Evolutionary conservation across 1,140 invertebrate genomes (phyloP).

Genomic region (Sinonovacula constricta): DNA sequence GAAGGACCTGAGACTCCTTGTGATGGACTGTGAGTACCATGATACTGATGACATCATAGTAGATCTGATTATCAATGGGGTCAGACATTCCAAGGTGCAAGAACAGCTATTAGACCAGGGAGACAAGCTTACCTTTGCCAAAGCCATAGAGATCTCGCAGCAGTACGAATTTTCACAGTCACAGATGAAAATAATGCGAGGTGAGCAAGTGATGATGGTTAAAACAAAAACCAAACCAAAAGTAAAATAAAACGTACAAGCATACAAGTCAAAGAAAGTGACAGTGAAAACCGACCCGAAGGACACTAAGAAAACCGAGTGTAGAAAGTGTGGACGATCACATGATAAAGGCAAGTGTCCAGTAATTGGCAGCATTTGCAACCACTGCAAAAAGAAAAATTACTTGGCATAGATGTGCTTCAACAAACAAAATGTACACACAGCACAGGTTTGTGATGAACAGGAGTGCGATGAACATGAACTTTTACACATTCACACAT

Average conservation of each 20-base stretch:
- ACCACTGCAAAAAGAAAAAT: slow-evolving; percentile 40
- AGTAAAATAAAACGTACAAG: neutral
- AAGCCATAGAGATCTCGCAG: slow-evolving; percentile 26
- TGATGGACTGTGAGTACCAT: slow-evolving; percentile 21
- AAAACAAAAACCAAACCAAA: neutral
- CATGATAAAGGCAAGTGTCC: slow-evolving; percentile 31
- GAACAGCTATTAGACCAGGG: slow-evolving; percentile 16
- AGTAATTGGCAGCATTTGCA: slow-evolving; percentile 32
- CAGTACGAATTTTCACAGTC: slow-evolving; percentile 6
- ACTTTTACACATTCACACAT: slow-evolving; percentile 6
- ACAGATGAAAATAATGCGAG: slow-evolving; percentile 20
- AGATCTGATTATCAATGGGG: slow-evolving; percentile 28
- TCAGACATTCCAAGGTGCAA: slow-evolving; percentile 13
- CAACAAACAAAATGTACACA: neutral
- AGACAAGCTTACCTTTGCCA: neutral
- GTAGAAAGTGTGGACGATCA: neutral
- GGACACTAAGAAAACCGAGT: no score
- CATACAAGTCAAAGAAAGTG: no score
- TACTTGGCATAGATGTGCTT: slow-evolving; percentile 11
- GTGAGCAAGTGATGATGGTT: neutral
- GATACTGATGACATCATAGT: slow-evolving; percentile 10
- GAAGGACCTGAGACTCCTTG: neutral
- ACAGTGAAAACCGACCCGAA: no score
- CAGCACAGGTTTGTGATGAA: neutral
- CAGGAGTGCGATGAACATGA: no score